Conservation (phyloP, 2,888 invertebrate species). For the Apodemia zela region DNA sequence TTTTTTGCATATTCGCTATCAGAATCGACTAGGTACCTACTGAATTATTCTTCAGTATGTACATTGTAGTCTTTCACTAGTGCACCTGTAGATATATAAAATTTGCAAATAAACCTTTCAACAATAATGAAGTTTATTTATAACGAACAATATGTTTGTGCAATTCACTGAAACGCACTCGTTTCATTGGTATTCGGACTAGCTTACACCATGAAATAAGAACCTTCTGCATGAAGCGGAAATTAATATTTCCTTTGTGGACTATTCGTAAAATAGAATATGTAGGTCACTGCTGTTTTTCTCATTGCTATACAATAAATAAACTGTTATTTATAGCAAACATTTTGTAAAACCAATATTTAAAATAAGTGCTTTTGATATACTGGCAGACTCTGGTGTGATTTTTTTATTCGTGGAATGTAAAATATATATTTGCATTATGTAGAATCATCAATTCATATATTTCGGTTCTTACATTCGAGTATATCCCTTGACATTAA, state of each 20-base stretch:
- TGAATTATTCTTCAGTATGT: no score
- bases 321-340: not conserved
- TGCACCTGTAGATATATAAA: no score
- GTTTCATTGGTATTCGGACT: constrained; percentile 22
- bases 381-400: not conserved
- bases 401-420: not conserved
- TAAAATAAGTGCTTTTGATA: not conserved
- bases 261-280: constrained; percentile 36
- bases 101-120: no score
- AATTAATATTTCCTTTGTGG: constrained; percentile 53
- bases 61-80: no score
- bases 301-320: constrained; percentile 26
- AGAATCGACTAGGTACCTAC: no score
- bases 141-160: not conserved
- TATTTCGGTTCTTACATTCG: no score
- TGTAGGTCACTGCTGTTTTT: constrained; percentile 35
- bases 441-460: no score
- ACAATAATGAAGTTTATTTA: not conserved
- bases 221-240: constrained; percentile 41
- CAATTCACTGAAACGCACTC: not conserved
- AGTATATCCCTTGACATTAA: no score
- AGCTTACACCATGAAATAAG: constrained; percentile 30
- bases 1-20: no score
- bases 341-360: constrained; percentile 12
- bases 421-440: no score